phyloP scores from a whole-genome alignment of 2,113 vertebrate species.

The Anguilla rostrata region DNA sequence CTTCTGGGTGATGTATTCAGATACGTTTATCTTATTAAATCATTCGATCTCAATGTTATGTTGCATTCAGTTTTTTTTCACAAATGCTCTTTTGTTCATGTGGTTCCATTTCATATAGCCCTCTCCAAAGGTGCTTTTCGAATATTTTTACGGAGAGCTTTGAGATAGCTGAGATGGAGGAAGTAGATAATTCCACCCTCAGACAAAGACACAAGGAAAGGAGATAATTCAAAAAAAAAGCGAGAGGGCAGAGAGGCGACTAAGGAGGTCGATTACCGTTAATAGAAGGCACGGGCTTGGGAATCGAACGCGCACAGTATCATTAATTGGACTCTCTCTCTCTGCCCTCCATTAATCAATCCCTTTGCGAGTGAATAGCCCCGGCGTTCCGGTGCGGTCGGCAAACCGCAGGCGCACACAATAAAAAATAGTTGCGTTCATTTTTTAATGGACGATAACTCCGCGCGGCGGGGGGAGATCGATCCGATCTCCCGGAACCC shows the following conservation, averaged over 20 bases:
- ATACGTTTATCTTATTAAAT: neutral
- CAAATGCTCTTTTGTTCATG: neutral
- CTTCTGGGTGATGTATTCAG: neutral
- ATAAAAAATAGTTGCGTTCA: slow-evolving; percentile 9
- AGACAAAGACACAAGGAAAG: neutral
- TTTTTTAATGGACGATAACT: slow-evolving; percentile 24
- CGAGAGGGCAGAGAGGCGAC: neutral
- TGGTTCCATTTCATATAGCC: neutral
- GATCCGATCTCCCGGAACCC: neutral
- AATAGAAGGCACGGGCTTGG: neutral
- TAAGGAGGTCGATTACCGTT: neutral
- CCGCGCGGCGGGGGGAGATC: slow-evolving; percentile 7
- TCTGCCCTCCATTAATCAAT: neutral
- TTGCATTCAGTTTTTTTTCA: neutral
- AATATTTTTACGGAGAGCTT: neutral
- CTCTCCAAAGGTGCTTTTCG: neutral
- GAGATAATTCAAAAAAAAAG: neutral
- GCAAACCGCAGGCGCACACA: neutral
- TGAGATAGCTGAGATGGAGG: neutral
- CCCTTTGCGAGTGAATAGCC: neutral
- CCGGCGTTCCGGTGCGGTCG: neutral
- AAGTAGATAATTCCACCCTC: neutral
- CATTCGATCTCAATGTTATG: neutral
- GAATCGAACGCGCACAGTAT: neutral
- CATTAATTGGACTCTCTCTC: neutral